Evolutionary conservation across 2,797 vertebrate species (phyloP), one percentile per base, ranked within the genome.

Genomic region (Liparis tanakae): DNA sequence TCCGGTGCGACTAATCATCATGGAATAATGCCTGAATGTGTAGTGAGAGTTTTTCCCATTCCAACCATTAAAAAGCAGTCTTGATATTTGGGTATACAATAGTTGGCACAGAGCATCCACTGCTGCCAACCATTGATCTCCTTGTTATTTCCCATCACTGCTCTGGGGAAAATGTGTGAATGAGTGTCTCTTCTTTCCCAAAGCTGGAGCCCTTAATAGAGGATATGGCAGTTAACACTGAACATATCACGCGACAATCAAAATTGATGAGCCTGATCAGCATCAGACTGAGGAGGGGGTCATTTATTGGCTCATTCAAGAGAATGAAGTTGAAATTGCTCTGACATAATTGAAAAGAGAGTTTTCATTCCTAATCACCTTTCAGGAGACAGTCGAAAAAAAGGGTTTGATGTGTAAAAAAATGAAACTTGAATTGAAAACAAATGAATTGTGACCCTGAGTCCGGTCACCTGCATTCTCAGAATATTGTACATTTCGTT

Each of bases 311-410:
- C 71, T 82, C 70, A 43, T 85, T 85, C 12, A 70, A 73, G 74
- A 77, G 82, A 67, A 70, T 56, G 17, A 22, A 50, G 78, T 75
- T 77, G 67, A 76, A 83, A 86, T 69, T 70, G 68, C 70, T 67
- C 66, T 83, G 76, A 67, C 70, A 81, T 79, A 80, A 82, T 79
- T 86, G 78, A 85, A 82, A 86, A 77, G 78, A 81, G 59, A 76
- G 67, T 69, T 60, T 80, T 85, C 54, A 63, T 43, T 80, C 30
- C 73, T 84, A 84, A 88, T 87, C 76, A 81, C 67, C 67, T 80
- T 74, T 57, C 60, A 75, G 37, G 60, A 81, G 76, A 78, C 22
- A 73, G 63, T 78, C 37, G 56, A 78, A 84, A 78, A 69, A 69
- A 76, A 65, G 70, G 48, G 53, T 67, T 66, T 10, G 6, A 46